Percentiles rank a stretch among this genome's conserved stretches.
phyloP scores from a whole-genome alignment of 2,797 vertebrate species.

The Cyprinella venusta region DNA sequence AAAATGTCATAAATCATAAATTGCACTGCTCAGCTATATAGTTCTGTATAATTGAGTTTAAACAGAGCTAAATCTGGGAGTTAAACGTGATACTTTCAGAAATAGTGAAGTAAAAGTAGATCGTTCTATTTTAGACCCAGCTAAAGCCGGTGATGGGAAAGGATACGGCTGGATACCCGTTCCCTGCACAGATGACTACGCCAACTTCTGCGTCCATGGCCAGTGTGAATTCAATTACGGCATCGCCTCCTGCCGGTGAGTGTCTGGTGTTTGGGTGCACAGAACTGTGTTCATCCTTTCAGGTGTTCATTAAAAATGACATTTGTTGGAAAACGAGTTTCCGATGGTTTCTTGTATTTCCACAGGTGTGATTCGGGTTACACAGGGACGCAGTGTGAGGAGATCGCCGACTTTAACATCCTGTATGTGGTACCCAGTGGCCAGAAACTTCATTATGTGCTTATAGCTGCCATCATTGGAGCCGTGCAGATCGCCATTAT shows the following conservation, averaged over 20 bases:
- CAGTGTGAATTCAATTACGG: conserved; percentile 93
- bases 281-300: neutral
- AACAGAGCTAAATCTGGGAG: neutral
- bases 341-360: conserved; percentile 2
- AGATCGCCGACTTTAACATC: conserved; percentile 94
- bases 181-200: conserved; percentile 89
- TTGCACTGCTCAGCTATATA: neutral
- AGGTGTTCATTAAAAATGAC: neutral
- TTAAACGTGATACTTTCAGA: neutral
- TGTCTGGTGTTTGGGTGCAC: neutral
- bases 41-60: neutral
- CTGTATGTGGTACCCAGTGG: conserved; percentile 97
- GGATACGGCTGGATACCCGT: conserved; percentile 84
- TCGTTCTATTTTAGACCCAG: conserved; percentile 77
- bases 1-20: neutral
- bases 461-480: conserved; percentile 97
- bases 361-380: conserved; percentile 92
- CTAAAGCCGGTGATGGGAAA: conserved; percentile 86
- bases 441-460: conserved; percentile 97
- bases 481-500: conserved; percentile 98
- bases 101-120: neutral
- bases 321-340: neutral
- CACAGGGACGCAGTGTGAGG: conserved; percentile 92
- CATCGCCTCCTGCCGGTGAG: conserved; percentile 92
- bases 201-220: conserved; percentile 91